These are phyloP conservation scores for Triplophysa tibetana DNA, from an alignment of 2,113 vertebrate genomes.

Conservation along the genomic window DNA sequence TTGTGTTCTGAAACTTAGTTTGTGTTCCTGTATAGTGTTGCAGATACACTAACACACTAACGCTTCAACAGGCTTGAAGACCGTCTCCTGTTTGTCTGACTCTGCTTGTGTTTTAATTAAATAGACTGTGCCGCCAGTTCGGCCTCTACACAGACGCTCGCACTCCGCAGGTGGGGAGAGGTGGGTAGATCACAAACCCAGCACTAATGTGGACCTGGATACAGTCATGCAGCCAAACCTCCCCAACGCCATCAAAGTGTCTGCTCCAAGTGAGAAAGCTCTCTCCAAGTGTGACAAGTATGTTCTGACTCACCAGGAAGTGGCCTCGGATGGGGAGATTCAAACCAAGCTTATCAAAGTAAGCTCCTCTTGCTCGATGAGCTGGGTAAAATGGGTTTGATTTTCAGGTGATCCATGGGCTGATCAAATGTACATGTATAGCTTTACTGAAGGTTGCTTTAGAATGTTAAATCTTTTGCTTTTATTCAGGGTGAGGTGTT, in stretches of 20 bases:
- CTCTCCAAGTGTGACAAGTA: constrained; percentile 94
- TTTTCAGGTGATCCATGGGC: background rate
- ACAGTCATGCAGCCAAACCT: constrained; percentile 91
- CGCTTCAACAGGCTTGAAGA: background rate
- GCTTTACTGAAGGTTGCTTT: background rate
- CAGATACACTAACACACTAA: constrained; percentile 30
- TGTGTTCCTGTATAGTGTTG: constrained; percentile 3
- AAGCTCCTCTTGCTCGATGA: constrained; percentile 37
- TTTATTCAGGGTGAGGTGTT: constrained; percentile 87
- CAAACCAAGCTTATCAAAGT: constrained; percentile 96
- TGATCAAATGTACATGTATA: too few species aligned
- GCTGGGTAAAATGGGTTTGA: background rate
- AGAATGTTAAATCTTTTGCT: background rate
- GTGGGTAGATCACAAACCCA: constrained; percentile 95
- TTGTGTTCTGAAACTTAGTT: background rate
- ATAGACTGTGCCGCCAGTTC: constrained; percentile 79
- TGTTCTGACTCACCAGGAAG: constrained; percentile 95
- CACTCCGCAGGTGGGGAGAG: constrained; percentile 87
- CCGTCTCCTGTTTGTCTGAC: constrained; percentile 15
- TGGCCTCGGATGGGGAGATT: constrained; percentile 94
- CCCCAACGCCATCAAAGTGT: constrained; percentile 87
- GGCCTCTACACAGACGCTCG: constrained; percentile 80
- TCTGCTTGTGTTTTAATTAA: constrained; percentile 64
- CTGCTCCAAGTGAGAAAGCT: constrained; percentile 83
- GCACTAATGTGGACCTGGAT: constrained; percentile 83